Conservation (phyloP, 2,888 invertebrate species). For the Portevinia maculata region DNA sequence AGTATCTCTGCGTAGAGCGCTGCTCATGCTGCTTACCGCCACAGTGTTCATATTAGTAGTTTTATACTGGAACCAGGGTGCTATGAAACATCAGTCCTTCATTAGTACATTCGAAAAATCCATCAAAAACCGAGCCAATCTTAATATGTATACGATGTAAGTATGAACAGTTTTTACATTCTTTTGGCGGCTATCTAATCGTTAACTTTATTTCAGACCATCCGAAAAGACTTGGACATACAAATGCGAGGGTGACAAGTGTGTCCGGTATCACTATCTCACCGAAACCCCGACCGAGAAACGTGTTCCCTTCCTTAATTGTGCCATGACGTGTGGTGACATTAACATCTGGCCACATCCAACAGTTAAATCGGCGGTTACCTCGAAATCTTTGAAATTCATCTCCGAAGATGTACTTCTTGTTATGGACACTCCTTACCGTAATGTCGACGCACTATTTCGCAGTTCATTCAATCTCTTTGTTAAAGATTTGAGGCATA, state of each 20-base stretch:
- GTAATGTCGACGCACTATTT: constrained; percentile 78
- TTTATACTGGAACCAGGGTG: constrained; percentile 86
- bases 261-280: constrained; percentile 85
- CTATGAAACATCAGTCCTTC: constrained; percentile 82
- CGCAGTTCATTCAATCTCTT: constrained; percentile 80
- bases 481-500: constrained; percentile 79
- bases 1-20: constrained; percentile 84
- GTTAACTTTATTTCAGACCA: constrained; percentile 77
- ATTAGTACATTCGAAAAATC: constrained; percentile 79
- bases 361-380: constrained; percentile 87
- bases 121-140: constrained; percentile 76
- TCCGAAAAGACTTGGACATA: constrained; percentile 88
- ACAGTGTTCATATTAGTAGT: constrained; percentile 85
- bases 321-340: constrained; percentile 90
- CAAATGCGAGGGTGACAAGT: constrained; percentile 88
- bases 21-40: constrained; percentile 84
- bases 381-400: constrained; percentile 86
- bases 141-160: constrained; percentile 78
- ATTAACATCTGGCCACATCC: constrained; percentile 91
- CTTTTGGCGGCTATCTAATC: background rate
- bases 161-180: constrained; percentile 56
- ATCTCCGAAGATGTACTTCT: constrained; percentile 80
- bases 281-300: constrained; percentile 80
- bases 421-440: constrained; percentile 79
- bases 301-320: constrained; percentile 87